Evolutionary conservation across 2,888 invertebrate species (phyloP), one percentile per base, ranked within the genome.

Genomic region (Choreutis nemorana): DNA sequence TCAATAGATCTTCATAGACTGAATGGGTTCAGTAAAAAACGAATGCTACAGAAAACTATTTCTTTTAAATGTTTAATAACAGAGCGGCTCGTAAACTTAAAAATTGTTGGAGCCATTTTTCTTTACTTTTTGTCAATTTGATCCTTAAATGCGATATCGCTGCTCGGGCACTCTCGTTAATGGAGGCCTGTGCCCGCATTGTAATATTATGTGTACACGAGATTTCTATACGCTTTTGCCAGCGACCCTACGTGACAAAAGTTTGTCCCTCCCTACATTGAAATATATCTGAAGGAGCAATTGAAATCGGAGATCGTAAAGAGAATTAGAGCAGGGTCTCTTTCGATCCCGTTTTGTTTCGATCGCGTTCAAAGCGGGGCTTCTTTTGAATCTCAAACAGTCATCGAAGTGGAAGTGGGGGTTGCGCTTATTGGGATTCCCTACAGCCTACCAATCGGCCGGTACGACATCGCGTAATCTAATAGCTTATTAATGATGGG

Each of bases 231-330:
- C 52, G 48, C 44, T 48, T 42, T 45, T 41, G 45, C 57, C 53
- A 42, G 45, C 60, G 71, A 62, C 73, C 75, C 73, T 73, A 77
- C 75, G 77, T 75, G 78, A 73, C 75, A 77, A 73, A 71, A 73
- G 67, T 72, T 67, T 65, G 70, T 73, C 75, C 78, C 78, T 75
- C 75, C 77, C 78, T 57, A 68, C 70, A 75, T 77, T 75, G 75
- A 78, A 75, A 78, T 72, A n/a, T n/a, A 62, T 77, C 71, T 78
- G 73, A 77, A 78, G 78, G 70, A 78, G 78, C 77, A 77, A 78
- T 78, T 78, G 78, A 78, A 78, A 78, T 77, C 65, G 75, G 78
- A 78, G 77, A 77, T 75, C 73, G 70, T 71, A 73, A 73, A 77
- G 75, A 75, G 78, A 78, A 78, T 78, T 77, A 77, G 73, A 72